phyloP scores from a whole-genome alignment of 2,797 vertebrate genomes.

The Fundulus diaphanus region DNA sequence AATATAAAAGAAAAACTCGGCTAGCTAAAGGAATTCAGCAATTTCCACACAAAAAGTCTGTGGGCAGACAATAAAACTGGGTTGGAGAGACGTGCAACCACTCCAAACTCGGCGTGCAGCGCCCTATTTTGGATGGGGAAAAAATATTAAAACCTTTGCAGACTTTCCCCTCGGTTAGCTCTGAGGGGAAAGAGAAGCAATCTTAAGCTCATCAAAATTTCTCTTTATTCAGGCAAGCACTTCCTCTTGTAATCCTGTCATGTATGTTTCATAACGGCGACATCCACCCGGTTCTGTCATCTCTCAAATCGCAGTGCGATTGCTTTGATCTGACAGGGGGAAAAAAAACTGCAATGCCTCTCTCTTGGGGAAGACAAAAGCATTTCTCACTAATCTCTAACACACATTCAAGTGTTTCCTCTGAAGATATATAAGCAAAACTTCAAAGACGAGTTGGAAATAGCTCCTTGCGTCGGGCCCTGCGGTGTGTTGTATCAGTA shows the following conservation, averaged over 20 bases:
- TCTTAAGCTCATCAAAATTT: slow-evolving; percentile 22
- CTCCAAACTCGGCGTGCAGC: neutral
- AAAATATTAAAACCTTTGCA: neutral
- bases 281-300: slow-evolving; percentile 24
- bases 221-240: slow-evolving; percentile 20
- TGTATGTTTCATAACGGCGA: slow-evolving; percentile 40
- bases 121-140: neutral
- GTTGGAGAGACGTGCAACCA: neutral
- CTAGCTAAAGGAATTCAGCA: neutral
- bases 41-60: too few relatives aligned
- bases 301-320: slow-evolving; percentile 13
- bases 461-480: slow-evolving; percentile 4
- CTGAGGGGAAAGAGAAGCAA: slow-evolving; percentile 5
- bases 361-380: slow-evolving; percentile 22
- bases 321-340: slow-evolving; percentile 43
- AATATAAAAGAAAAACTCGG: neutral
- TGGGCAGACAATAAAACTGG: neutral
- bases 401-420: slow-evolving; percentile 30
- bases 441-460: slow-evolving; percentile 26
- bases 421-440: slow-evolving; percentile 30
- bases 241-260: slow-evolving; percentile 29
- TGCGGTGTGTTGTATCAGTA: slow-evolving; percentile 1
- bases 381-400: slow-evolving; percentile 24
- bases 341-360: slow-evolving; percentile 10
- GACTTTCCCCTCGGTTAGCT: neutral